phyloP scores from a whole-genome alignment of 2,113 vertebrate genomes.

The Circaetus cinerascens region DNA sequence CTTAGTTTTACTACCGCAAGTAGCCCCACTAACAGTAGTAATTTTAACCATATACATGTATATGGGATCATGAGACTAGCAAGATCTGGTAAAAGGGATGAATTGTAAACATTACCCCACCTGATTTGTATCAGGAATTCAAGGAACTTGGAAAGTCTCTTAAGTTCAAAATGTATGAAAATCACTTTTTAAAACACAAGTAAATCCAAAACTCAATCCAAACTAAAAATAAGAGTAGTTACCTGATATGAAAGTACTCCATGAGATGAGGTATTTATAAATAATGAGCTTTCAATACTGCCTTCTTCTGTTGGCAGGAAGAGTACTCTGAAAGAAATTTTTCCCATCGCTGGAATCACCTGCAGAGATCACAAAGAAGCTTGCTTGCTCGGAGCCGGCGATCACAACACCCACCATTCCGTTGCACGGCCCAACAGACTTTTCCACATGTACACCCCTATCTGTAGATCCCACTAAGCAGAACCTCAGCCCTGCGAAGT shows the following conservation, averaged over 20 bases:
- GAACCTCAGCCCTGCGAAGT: background rate
- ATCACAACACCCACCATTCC: background rate
- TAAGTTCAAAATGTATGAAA: background rate
- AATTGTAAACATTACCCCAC: background rate
- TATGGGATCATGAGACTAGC: background rate
- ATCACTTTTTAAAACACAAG: background rate
- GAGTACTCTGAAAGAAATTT: constrained; percentile 91
- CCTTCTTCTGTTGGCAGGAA: constrained; percentile 94
- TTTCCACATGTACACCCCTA: fast-evolving
- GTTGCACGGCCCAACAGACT: fast-evolving
- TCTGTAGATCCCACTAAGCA: background rate
- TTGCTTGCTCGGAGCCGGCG: background rate
- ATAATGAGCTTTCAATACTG: constrained; percentile 93
- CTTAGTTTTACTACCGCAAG: background rate
- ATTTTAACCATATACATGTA: background rate
- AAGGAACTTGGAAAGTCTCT: background rate
- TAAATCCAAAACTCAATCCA: background rate
- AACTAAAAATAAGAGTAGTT: constrained; percentile 12
- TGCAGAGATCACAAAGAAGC: constrained; percentile 63
- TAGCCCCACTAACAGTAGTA: background rate
- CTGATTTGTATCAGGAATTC: background rate
- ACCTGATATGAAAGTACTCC: constrained; percentile 92
- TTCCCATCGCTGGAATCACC: constrained; percentile 94
- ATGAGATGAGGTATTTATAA: constrained; percentile 97
- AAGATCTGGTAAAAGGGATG: background rate